A percentile compares a stretch with the other conserved stretches of the same genome.
phyloP scores from a whole-genome alignment of 2,113 vertebrate species.

The Dicrurus megarhynchus region DNA sequence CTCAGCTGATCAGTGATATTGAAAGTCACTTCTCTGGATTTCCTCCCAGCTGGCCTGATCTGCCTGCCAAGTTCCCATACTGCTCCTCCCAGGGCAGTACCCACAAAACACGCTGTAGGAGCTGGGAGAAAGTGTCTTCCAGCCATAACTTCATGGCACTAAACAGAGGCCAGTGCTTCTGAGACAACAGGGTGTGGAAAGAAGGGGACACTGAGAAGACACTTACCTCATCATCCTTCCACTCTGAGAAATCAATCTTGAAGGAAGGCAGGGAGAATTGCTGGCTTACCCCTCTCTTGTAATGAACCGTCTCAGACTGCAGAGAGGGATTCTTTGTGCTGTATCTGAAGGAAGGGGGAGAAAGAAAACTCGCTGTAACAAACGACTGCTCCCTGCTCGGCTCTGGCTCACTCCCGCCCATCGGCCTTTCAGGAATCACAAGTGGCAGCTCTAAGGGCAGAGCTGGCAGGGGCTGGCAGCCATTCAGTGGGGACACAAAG shows the following conservation, averaged over 20 bases:
- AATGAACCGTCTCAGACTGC: slow-evolving; percentile 92
- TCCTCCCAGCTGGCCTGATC: not conserved
- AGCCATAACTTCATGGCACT: not conserved
- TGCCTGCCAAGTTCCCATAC: not conserved
- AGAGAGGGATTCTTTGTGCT: slow-evolving; percentile 86
- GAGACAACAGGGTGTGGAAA: not conserved
- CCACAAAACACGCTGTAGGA: not conserved
- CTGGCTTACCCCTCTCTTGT: slow-evolving; percentile 95
- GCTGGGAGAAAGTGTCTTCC: not conserved
- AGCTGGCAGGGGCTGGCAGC: slow-evolving; percentile 11
- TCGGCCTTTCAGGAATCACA: not conserved
- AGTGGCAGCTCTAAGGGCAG: slow-evolving; percentile 32
- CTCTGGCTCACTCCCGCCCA: not conserved
- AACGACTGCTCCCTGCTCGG: not conserved
- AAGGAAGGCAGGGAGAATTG: slow-evolving; percentile 96
- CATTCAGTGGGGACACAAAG: not conserved
- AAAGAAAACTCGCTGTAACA: not conserved
- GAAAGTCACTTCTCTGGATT: not conserved
- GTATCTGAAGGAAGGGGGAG: slow-evolving; percentile 77
- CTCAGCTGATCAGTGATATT: not conserved
- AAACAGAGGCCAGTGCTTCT: not conserved
- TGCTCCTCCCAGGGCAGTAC: not conserved
- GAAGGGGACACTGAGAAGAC: not conserved
- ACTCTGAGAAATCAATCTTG: slow-evolving; percentile 94
- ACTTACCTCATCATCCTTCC: slow-evolving; percentile 97